phyloP scores from a whole-genome alignment of 2,797 vertebrate species.

The Acrossocheilus fasciatus region DNA sequence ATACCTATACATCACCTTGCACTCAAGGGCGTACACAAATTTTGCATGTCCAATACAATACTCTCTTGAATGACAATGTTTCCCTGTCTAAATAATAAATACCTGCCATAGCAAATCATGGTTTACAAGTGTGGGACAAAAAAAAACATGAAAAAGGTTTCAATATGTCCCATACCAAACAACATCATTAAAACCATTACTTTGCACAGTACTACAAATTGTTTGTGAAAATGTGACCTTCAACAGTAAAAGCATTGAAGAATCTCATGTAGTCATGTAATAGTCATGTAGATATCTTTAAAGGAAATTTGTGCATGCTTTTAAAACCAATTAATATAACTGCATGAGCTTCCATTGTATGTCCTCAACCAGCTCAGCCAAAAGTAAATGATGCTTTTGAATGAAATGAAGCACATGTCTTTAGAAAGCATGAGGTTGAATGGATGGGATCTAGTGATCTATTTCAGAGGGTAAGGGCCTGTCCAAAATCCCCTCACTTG shows the following conservation, averaged over 20 bases:
- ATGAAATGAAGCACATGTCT: background rate
- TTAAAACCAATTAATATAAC: background rate
- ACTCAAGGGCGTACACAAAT: background rate
- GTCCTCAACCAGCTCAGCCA: background rate
- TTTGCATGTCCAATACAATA: background rate
- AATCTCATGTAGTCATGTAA: background rate
- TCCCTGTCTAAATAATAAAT: background rate
- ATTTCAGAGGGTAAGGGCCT: background rate
- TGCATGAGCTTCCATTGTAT: background rate
- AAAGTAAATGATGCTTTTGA: background rate
- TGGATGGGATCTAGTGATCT: background rate
- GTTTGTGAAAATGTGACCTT: background rate
- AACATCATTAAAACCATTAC: background rate
- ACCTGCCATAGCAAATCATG: background rate
- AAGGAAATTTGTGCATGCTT: background rate
- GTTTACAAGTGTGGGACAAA: background rate
- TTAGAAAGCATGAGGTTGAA: background rate
- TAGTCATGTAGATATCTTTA: background rate
- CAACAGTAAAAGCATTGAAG: background rate
- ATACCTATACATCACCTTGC: background rate
- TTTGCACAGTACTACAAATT: background rate
- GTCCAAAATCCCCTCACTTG: background rate
- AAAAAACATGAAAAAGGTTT: background rate
- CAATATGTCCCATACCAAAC: background rate
- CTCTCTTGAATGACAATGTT: background rate